Conservation (phyloP, 2,113 vertebrate genomes). For the Gadus macrocephalus region DNA sequence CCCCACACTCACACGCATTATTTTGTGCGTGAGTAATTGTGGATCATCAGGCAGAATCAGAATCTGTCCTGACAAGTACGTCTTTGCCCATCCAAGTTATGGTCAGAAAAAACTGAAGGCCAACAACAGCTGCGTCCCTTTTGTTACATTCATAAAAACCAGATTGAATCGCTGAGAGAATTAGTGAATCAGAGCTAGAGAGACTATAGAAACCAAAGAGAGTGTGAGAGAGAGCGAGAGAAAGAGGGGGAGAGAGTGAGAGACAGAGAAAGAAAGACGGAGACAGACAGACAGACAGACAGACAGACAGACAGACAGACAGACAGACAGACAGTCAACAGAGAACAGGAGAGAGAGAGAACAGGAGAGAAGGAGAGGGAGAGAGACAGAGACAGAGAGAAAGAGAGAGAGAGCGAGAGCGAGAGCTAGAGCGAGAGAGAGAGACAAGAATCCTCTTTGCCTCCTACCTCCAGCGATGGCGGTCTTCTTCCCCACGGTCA, state of each 20-base stretch:
- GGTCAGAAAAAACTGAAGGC: no score
- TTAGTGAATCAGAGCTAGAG: not conserved
- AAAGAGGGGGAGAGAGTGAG: not conserved
- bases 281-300: slow-evolving; percentile 5
- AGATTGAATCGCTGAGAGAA: slow-evolving; percentile 3
- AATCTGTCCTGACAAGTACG: no score
- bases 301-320: not conserved
- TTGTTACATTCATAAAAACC: no score
- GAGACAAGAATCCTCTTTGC: not conserved
- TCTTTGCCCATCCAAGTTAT: no score
- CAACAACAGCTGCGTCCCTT: no score
- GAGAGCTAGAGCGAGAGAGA: not conserved
- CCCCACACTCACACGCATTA: no score
- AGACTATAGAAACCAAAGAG: not conserved
- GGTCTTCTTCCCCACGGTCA: slow-evolving; percentile 82
- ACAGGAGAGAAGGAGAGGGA: not conserved
- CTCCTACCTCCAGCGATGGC: slow-evolving; percentile 92
- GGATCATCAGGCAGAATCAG: no score
- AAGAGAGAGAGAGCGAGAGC: not conserved
- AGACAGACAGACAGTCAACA: slow-evolving; percentile 4
- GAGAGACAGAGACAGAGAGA: not conserved
- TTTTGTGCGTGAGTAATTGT: no score
- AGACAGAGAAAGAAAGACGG: not conserved
- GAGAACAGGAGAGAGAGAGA: slow-evolving; percentile 2
- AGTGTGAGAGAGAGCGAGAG: slow-evolving; percentile 9